These are phyloP conservation scores for Rhagologus leucostigma DNA, from an alignment of 2,113 vertebrate genomes.

Conservation along the genomic window DNA sequence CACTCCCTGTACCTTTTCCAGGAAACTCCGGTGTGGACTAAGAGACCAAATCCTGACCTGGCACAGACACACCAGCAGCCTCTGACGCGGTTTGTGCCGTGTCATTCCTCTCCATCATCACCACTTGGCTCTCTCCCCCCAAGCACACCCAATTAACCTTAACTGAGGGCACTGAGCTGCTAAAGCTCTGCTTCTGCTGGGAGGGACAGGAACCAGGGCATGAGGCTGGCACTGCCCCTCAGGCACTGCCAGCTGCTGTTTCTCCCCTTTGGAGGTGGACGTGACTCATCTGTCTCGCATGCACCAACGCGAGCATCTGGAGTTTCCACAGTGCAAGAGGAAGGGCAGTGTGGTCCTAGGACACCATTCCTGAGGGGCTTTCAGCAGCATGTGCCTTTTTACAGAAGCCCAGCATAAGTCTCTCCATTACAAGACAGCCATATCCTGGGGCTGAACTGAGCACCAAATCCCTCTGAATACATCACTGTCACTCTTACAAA, in stretches of 20 bases:
- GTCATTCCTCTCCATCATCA: neutral
- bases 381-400: neutral
- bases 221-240: neutral
- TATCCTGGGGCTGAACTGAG: neutral
- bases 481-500: neutral
- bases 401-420: neutral
- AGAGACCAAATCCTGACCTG: neutral
- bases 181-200: neutral
- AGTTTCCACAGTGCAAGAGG: neutral
- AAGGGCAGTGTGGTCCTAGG: neutral
- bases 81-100: accelerated
- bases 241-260: neutral
- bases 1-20: neutral
- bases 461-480: neutral
- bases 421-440: neutral
- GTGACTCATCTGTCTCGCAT: neutral
- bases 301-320: neutral
- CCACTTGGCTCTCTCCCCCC: neutral
- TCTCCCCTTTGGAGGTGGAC: neutral
- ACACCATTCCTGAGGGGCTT: neutral
- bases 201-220: neutral
- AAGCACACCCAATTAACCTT: neutral
- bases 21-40: accelerated
- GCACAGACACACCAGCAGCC: neutral
- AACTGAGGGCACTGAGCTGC: neutral